These are phyloP conservation scores for Cryptus viduatorius DNA, from an alignment of 2,888 invertebrate species.

Conservation along the genomic window DNA sequence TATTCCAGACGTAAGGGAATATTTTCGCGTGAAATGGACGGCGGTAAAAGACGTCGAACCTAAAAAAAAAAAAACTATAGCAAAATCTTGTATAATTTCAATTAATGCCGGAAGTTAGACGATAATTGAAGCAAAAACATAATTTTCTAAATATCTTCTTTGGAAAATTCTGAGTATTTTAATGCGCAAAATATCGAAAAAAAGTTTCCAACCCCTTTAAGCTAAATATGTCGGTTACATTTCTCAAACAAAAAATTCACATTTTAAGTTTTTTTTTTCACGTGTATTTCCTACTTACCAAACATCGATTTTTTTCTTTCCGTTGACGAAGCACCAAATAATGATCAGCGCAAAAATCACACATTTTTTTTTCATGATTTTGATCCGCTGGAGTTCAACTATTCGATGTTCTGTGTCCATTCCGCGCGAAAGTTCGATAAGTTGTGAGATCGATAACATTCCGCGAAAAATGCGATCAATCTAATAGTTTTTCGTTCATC, in stretches of 20 bases:
- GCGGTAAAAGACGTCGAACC: not conserved
- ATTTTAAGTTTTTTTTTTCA: not conserved
- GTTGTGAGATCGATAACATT: not conserved
- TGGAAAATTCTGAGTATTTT: too few relatives aligned
- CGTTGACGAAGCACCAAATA: not conserved
- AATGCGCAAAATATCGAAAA: too few relatives aligned
- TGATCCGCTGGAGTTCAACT: not conserved
- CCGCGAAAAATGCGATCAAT: not conserved
- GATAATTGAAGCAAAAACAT: not conserved
- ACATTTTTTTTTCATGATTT: not conserved
- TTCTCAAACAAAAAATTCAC: not conserved
- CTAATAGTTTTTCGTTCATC: not conserved
- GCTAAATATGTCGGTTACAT: not conserved
- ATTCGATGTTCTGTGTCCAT: not conserved
- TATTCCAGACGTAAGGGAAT: not conserved
- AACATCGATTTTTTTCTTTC: not conserved
- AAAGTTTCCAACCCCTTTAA: too few relatives aligned
- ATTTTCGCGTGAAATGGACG: not conserved
- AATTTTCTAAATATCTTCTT: not conserved
- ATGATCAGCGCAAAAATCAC: not conserved
- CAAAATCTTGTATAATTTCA: too few relatives aligned
- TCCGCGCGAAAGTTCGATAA: not conserved
- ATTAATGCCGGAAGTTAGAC: too few relatives aligned
- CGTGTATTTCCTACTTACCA: not conserved
- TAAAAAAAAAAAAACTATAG: not conserved